Evolutionary conservation across 2,888 invertebrate genomes (phyloP), one percentile per base, ranked within the genome.

Genomic region (Drosophila greeni): DNA sequence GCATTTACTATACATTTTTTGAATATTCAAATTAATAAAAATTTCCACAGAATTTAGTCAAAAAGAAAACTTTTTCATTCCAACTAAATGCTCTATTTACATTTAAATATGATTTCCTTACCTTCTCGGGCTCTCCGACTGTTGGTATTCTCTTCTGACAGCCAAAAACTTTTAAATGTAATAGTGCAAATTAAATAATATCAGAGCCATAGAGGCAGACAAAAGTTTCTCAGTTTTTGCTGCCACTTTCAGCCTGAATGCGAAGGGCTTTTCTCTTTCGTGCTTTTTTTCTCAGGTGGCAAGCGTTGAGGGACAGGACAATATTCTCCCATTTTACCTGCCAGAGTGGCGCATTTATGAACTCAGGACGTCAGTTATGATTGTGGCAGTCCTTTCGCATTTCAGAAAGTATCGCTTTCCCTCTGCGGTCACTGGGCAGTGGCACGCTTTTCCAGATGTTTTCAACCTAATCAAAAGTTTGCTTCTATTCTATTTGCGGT

Each of bases 401-500:
- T 61, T 59, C n/a, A 20, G 34, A 40, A 51, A 34, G 40, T 40
- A 49, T 66, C 57, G 20, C 36, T 31, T 31, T 51, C 34, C 31
- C 36, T 34, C 34, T 49, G 67, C 16, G 47, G 47, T 58, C 36
- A n/a, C 36, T 20, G 11, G 43, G 43, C 43, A 43, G 14, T 14
- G 39, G 8, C 24, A 36, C 23, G 14, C 36, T 40, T 60, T 16
- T 48, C 20, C 5, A 31, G 54, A n/a, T 65, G 37, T 70, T 75
- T 66, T 69, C 53, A 48, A 59, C 62, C 61, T 69, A 77, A 77
- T 77, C 75, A 81, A 80, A 77, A 75, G 66, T 74, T 77, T 66
- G 59, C 74, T 62, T n/a, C n/a, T 65, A 75, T 77, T 67, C 59
- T 64, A 75, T 77, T 77, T 73, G 47, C 52, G 39, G 42, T 23